Percentiles rank a stretch among this genome's conserved stretches.
Conservation (phyloP, 2,797 vertebrate species). For the Pelodytes ibericus region DNA sequence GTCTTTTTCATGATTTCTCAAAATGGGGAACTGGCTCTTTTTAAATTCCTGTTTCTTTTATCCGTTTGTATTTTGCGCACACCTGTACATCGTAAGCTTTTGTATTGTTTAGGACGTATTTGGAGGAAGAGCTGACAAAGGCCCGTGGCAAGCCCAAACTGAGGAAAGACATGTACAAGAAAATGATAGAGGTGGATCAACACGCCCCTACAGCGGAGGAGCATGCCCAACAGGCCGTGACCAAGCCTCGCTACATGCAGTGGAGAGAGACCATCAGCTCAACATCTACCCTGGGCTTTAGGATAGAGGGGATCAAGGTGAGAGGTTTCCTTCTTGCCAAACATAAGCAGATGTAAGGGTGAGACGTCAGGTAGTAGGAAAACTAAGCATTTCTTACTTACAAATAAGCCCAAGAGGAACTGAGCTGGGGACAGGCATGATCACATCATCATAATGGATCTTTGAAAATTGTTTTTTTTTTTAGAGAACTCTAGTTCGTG, state of each 20-base stretch:
- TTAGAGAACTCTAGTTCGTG: no score
- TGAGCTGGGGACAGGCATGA: no score
- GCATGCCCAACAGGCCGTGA: slow-evolving; percentile 83
- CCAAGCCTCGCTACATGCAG: slow-evolving; percentile 98
- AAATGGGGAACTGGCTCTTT: no score
- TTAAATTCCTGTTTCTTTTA: no score
- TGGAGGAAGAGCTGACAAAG: slow-evolving; percentile 93
- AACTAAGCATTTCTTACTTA: no score
- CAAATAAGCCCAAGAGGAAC: no score
- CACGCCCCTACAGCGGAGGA: slow-evolving; percentile 88
- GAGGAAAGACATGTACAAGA: slow-evolving; percentile 94
- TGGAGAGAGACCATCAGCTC: slow-evolving; percentile 98
- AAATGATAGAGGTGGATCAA: slow-evolving; percentile 94
- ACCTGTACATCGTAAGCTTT: background rate
- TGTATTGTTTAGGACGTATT: slow-evolving; percentile 81
- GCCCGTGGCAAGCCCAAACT: slow-evolving; percentile 91
- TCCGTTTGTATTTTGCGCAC: background rate
- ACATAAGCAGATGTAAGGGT: no score
- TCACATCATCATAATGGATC: no score
- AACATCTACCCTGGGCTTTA: slow-evolving; percentile 92
- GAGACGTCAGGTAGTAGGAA: no score
- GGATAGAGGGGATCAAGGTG: slow-evolving; percentile 98
- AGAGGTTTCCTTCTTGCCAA: background rate
- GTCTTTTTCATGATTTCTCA: no score
- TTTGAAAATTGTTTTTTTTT: no score